Evolutionary conservation across 2,113 vertebrate genomes (phyloP), one percentile per base, ranked within the genome.

Genomic region (Terrapene triunguis): DNA sequence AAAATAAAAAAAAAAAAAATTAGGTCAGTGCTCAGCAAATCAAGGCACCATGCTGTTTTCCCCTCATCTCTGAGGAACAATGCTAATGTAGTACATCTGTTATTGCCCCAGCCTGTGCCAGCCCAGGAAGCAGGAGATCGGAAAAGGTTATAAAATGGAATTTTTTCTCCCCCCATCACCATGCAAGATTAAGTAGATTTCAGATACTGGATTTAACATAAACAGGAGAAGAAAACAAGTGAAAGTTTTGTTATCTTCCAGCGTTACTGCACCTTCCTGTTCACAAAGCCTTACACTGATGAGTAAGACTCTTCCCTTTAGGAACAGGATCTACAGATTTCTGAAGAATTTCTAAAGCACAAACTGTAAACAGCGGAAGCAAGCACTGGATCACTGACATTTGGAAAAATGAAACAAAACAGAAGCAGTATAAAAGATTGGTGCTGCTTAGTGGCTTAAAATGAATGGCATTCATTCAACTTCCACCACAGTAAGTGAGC

Each of bases 181-280:
- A 82, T 88, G 72, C 24, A 85, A 80, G 25, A 51, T 69, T 53
- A 4, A 29, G 92, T 16, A 62, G 62, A 35, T 69, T n/a, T n/a
- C 35, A 69, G 16, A 69, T 35, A 88, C 4, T 42, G 13, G 86
- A 10, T 91, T 96, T 78, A 93, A 42, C 88, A 76, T 32, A 78
- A 78, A 4, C 85, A 95, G 16, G 11, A 54, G 32, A 89, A 25
- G n/a, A 83, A 6, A 9, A 81, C 21, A 50, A 54, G n/a, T 76
- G 38, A 42, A 21, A 44, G 38, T 76, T 44, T 25, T 44, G 38
- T 76, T 44, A 76, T 25, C 62, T 19, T 19, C 59, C 62, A n/a
- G 35, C 8, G 1, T 76, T 44, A 25, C n/a, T 76, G 38, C 35
- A 6, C 38, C 38, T 76, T 76, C 11, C 38, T 76, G 21, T 76